Evolutionary conservation across 1,140 invertebrate genomes (phyloP).

Genomic region (Eumaeus atala): DNA sequence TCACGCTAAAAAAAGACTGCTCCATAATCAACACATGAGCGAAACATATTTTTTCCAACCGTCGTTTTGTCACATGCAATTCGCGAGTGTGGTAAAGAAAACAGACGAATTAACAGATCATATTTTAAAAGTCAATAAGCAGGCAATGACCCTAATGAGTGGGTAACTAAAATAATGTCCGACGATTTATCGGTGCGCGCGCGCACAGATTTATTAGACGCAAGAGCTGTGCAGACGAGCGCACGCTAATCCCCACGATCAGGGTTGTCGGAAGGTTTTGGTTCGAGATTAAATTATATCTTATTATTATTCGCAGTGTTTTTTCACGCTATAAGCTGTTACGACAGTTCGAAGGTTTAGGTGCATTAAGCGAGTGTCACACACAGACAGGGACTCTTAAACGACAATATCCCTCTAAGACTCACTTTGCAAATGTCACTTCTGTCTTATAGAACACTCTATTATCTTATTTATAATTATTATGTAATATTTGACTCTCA

Average conservation of each 20-base stretch:
- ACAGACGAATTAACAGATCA: conserved; percentile 48
- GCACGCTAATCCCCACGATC: conserved; percentile 46
- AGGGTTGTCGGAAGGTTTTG: conserved; percentile 37
- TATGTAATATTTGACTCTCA: too few relatives aligned
- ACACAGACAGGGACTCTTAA: not conserved
- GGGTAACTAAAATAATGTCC: conserved; percentile 68
- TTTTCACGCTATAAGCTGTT: conserved; percentile 12
- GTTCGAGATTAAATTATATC: conserved; percentile 16
- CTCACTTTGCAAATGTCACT: too few relatives aligned
- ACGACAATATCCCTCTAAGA: too few relatives aligned
- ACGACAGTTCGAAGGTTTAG: conserved; percentile 3
- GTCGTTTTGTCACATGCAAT: conserved; percentile 38
- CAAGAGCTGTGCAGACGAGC: conserved; percentile 40
- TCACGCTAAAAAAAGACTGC: too few relatives aligned
- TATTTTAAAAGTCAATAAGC: conserved; percentile 66
- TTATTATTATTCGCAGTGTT: conserved; percentile 12
- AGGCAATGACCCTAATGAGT: conserved; percentile 72
- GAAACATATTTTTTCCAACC: too few relatives aligned
- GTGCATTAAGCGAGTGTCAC: not conserved
- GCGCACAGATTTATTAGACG: conserved; percentile 64
- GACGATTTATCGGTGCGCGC: conserved; percentile 62
- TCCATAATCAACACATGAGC: too few relatives aligned
- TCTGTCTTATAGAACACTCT: too few relatives aligned
- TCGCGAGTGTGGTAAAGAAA: conserved; percentile 49
- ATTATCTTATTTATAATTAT: too few relatives aligned